Base-by-base conservation (phyloP, 2,797 vertebrate genomes). In the Sebastes steindachneri region DNA sequence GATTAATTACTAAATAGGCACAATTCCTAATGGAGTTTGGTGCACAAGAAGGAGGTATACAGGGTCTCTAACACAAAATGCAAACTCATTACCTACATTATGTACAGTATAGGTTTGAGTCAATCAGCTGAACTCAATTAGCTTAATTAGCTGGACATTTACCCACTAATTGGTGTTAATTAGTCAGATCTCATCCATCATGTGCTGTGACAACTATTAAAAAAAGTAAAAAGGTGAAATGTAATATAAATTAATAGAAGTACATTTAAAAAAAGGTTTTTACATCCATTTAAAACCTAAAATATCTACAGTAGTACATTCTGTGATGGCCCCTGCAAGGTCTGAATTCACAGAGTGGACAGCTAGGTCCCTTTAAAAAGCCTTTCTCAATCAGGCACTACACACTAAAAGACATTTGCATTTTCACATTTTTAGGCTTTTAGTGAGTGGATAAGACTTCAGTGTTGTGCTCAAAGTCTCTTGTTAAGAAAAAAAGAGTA, bases 231-330 rank as follows among this genome's bases (percentile, higher is more conserved):
- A n/a, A 48, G 9, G 6, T 14, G 15, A 35, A 33, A 14, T 35
- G 2, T 41, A 35, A 58, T 45, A 1, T 0, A 9, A 19, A 28
- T 28, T 31, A 25, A 60, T 25, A 25, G 8, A 25, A 48, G 4
- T 14, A 37, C 35, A 37, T 37, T 79, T 65, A 64, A 64, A 83
- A 83, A 73, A 41, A 1, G 1, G 0, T 17, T 92, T 88, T 84
- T 84, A 93, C 86, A 93, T 78, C 48, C 12, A 64, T 80, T 86
- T 28, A 68, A 85, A 85, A 17, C 3, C 58, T 78, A 60, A 80
- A 87, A 88, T 88, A 89, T 92, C 41, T 79, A 92, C 75, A 85
- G 6, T 48, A 33, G 59, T 74, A 85, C 71, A 88, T 86, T 91
- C 45, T 84, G 84, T 29, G 80, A 78, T 5, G 35, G 33, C 33